Base-by-base conservation (phyloP, 2,797 vertebrate genomes). In the Enoplosus armatus region DNA sequence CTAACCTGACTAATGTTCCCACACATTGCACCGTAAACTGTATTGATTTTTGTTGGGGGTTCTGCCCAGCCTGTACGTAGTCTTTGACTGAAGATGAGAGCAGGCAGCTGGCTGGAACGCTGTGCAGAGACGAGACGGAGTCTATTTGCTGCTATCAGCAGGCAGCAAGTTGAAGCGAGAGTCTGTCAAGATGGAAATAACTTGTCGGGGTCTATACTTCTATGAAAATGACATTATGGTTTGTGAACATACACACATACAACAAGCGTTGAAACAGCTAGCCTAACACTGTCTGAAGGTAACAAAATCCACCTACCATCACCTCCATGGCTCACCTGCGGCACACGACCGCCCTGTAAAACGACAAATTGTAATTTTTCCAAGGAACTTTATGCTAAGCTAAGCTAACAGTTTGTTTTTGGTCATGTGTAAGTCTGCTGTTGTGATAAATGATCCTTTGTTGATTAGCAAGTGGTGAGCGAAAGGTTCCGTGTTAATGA, bases 1-100 rank as follows among this genome's bases (percentile, higher is more conserved):
- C 68, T 51, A 72, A 66, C 67, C 70, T 82, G 88, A 84, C 50
- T 82, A 78, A 82, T 89, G 85, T 59, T 82, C 70, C 80, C 66
- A 74, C 80, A 82, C 79, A 70, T 55, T 73, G 86, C 81, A 66
- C 77, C 64, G 77, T 88, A 88, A 89, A 87, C 80, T 72, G 72
- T 47, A 87, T 85, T 77, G 88, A 89, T 90, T 90, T 86, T 82
- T 7, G 48, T 70, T 27, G 14, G 70, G 39, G 56, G 53, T 68
- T 83, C 79, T 61, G 33, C 58, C 56, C 63, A 51, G 82, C 54
- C 18, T 7, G 2, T 56, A 14, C 2, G 1, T 47, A 65, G 79
- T 67, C 80, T 73, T 56, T 63, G 59, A 86, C 48, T 73, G 37
- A 87, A 74, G 53, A 72, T 56, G 71, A 74, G 69, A 73, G 61